Evolutionary conservation across 2,888 invertebrate genomes (phyloP).

Genomic region (Lepidocyrtoides sp.): DNA sequence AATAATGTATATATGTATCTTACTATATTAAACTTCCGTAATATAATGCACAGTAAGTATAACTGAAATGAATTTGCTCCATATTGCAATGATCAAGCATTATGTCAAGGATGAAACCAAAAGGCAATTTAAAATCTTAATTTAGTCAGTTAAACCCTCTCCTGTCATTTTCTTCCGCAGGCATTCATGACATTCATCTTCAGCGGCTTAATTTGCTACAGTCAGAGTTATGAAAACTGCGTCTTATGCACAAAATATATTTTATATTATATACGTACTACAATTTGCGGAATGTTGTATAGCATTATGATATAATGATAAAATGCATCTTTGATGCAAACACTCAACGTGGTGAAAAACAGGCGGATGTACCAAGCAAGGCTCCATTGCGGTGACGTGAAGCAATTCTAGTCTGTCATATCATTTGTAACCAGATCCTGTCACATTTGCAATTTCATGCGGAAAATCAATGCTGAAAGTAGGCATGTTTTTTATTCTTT

Average conservation of each 20-base stretch:
- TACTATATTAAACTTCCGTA: too few species aligned
- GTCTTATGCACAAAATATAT: too few species aligned
- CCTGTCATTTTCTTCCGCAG: slow-evolving; percentile 6
- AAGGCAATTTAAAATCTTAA: slow-evolving; percentile 21
- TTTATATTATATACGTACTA: too few species aligned
- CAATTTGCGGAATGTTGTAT: too few species aligned
- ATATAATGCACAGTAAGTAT: too few species aligned
- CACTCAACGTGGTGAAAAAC: neutral
- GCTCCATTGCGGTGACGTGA: too few species aligned
- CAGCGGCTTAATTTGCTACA: neutral
- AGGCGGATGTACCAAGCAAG: too few species aligned
- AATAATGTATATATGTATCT: too few species aligned
- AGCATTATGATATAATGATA: neutral
- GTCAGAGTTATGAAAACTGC: too few species aligned
- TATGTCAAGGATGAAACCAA: neutral
- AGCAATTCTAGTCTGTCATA: neutral
- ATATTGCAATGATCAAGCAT: too few species aligned
- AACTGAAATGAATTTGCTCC: too few species aligned
- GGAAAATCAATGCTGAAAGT: slow-evolving; percentile 22
- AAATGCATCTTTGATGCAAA: neutral
- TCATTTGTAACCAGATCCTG: neutral
- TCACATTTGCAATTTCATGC: slow-evolving; percentile 31
- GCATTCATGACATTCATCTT: slow-evolving; percentile 36
- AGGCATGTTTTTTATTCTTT: neutral
- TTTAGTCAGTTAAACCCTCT: neutral